phyloP scores from a whole-genome alignment of 2,113 vertebrate genomes.

The Gallinago media region DNA sequence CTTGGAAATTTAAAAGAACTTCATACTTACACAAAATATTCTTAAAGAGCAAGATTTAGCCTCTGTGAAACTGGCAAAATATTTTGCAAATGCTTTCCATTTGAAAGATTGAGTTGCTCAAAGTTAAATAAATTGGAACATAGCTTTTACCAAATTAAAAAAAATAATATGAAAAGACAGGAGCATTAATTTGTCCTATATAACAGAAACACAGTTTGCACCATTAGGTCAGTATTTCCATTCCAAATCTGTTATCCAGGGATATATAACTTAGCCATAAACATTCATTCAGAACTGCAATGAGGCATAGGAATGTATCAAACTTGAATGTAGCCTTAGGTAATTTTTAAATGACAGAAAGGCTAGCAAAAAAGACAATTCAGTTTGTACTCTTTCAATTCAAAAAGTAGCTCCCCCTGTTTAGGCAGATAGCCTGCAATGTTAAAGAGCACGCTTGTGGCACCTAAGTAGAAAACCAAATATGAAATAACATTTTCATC shows the following conservation, averaged over 20 bases:
- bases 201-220: background rate
- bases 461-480: conserved; percentile 4
- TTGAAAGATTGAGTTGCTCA: background rate
- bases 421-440: background rate
- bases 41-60: background rate
- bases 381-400: background rate
- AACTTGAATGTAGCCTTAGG: background rate
- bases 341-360: conserved; percentile 17
- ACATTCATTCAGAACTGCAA: conserved; percentile 8
- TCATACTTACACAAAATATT: background rate
- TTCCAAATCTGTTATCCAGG: conserved; percentile 11
- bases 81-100: background rate
- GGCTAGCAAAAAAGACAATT: background rate
- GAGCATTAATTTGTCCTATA: background rate
- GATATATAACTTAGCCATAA: background rate
- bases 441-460: background rate
- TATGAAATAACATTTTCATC: background rate
- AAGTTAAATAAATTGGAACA: background rate
- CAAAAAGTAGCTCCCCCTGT: background rate
- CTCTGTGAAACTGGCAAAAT: background rate
- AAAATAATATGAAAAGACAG: background rate
- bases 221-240: background rate
- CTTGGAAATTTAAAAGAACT: background rate
- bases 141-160: background rate
- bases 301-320: background rate